phyloP scores from a whole-genome alignment of 2,113 vertebrate species.

The Apodemus speciosus region DNA sequence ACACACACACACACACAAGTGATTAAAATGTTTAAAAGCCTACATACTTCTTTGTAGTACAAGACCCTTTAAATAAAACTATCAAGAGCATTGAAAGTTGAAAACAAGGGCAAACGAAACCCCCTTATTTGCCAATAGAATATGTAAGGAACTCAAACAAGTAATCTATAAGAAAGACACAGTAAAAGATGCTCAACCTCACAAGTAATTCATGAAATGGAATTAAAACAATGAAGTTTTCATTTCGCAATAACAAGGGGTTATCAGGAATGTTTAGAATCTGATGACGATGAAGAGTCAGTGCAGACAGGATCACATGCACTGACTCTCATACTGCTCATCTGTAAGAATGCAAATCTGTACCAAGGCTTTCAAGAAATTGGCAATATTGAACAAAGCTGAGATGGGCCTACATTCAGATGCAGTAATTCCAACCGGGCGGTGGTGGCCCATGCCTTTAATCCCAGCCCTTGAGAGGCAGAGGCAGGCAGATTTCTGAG shows the following conservation, averaged over 20 bases:
- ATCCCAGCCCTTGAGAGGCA: too few relatives aligned
- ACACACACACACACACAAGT: background rate
- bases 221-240: conserved; percentile 49
- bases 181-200: conserved; percentile 11
- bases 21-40: background rate
- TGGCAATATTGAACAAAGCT: background rate
- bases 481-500: too few relatives aligned
- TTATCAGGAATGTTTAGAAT: background rate
- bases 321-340: background rate
- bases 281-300: background rate
- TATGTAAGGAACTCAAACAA: background rate
- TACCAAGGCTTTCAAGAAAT: background rate
- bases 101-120: background rate
- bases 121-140: background rate
- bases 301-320: background rate
- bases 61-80: conserved; percentile 17
- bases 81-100: background rate
- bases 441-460: too few relatives aligned
- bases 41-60: background rate
- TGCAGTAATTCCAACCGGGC: background rate
- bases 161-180: background rate
- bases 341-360: background rate
- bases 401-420: background rate
- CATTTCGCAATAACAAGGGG: background rate
- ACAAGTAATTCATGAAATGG: background rate